Percentiles rank a stretch among this genome's conserved stretches.
phyloP scores from a whole-genome alignment of 2,113 vertebrate species.

The Pseudonaja textilis region DNA sequence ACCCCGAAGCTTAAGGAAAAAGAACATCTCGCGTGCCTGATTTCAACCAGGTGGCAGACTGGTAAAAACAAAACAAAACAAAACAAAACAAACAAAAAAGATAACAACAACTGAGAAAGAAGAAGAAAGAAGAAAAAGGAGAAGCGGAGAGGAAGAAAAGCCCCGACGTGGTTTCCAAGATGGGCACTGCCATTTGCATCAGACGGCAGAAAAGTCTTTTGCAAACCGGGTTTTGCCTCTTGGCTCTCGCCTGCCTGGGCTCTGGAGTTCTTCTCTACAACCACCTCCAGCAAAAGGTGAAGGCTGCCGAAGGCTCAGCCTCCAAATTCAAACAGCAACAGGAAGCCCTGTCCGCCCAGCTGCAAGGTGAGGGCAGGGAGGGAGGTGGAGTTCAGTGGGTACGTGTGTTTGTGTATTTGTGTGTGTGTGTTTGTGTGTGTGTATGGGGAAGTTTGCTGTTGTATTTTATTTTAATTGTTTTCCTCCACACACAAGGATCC shows the following conservation, averaged over 20 bases:
- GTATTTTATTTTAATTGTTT: too few species aligned
- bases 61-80: rapidly evolving
- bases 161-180: neutral
- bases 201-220: slow-evolving; percentile 68
- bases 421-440: neutral
- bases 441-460: neutral
- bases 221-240: slow-evolving; percentile 57
- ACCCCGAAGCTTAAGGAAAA: neutral
- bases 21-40: neutral
- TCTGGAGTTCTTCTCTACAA: slow-evolving; percentile 56
- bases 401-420: too few species aligned
- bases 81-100: too few species aligned
- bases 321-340: slow-evolving; percentile 72
- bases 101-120: rapidly evolving
- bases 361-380: slow-evolving; percentile 64
- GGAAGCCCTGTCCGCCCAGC: slow-evolving; percentile 70
- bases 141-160: neutral
- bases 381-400: neutral
- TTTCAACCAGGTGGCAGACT: neutral
- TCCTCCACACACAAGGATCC: neutral
- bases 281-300: slow-evolving; percentile 60
- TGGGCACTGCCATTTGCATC: slow-evolving; percentile 65
- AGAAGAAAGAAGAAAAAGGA: too few species aligned
- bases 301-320: slow-evolving; percentile 50
- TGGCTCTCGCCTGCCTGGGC: slow-evolving; percentile 49